Percentiles rank a stretch among this genome's conserved stretches.
Conservation (phyloP, 2,113 vertebrate species). For the Neolamprologus fasciatus region DNA sequence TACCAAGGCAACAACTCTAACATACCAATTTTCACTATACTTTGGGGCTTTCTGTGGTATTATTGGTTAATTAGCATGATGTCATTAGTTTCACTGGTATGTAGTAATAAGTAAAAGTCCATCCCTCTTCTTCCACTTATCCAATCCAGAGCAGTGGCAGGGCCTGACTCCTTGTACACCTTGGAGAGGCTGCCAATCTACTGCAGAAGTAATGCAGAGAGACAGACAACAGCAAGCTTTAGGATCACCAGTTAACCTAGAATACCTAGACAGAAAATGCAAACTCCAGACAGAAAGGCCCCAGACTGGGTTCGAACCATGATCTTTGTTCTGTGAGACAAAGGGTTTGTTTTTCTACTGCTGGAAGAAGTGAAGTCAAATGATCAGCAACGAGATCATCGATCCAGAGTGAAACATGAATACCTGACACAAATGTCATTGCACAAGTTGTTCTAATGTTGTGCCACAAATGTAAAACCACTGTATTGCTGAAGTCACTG, state of each 20-base stretch:
- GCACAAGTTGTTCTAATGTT: background rate
- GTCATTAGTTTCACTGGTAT: background rate
- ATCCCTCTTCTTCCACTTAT: background rate
- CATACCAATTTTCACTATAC: background rate
- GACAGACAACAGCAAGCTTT: background rate
- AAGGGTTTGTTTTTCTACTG: background rate
- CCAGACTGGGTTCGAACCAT: background rate
- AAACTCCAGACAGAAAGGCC: background rate
- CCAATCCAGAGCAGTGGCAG: background rate
- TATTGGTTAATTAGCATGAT: background rate
- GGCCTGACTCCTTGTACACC: rapidly evolving
- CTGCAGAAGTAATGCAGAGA: background rate
- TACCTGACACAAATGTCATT: background rate
- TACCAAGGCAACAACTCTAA: background rate
- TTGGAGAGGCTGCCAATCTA: background rate
- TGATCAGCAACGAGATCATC: background rate
- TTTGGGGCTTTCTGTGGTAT: background rate
- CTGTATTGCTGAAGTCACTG: background rate
- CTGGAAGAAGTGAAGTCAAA: background rate
- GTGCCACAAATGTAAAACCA: background rate
- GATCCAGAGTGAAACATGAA: rapidly evolving
- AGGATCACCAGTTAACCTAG: background rate
- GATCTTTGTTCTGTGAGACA: background rate
- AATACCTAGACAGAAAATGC: rapidly evolving
- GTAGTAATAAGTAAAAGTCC: background rate